phyloP scores from a whole-genome alignment of 2,888 invertebrate genomes.

The Coelinius sp. region DNA sequence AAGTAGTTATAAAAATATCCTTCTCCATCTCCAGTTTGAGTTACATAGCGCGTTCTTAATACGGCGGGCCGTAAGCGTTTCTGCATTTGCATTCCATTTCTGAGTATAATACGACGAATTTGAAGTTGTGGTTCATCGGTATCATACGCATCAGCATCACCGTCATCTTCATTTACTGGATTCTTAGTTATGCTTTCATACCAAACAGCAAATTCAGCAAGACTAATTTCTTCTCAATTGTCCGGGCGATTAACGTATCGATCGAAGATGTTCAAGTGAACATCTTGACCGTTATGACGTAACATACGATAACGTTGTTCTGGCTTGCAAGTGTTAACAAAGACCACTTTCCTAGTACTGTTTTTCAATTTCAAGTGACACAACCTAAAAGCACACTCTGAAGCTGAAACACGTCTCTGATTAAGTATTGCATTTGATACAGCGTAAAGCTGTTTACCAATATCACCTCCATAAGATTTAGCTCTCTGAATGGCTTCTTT shows the following conservation, averaged over 20 bases:
- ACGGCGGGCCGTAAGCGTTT: background rate
- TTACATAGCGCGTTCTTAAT: background rate
- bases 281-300: constrained; percentile 48
- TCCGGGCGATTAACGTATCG: constrained; percentile 34
- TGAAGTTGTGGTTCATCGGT: background rate
- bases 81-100: background rate
- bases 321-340: constrained; percentile 49
- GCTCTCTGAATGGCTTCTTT: constrained; percentile 36
- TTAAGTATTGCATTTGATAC: constrained; percentile 42
- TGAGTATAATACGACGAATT: background rate
- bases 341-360: constrained; percentile 44
- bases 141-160: constrained; percentile 28
- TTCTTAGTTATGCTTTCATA: constrained; percentile 33
- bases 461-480: constrained; percentile 20
- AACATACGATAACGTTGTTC: constrained; percentile 56
- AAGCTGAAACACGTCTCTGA: constrained; percentile 48
- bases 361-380: constrained; percentile 46
- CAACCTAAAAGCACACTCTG: constrained; percentile 57
- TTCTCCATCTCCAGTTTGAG: background rate
- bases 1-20: constrained; percentile 17
- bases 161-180: constrained; percentile 7
- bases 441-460: constrained; percentile 27
- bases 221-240: constrained; percentile 36
- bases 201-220: constrained; percentile 39
- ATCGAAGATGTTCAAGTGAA: constrained; percentile 46